Evolutionary conservation across 2,888 invertebrate species (phyloP), one percentile per base, ranked within the genome.

Genomic region (Halocaridina rubra): DNA sequence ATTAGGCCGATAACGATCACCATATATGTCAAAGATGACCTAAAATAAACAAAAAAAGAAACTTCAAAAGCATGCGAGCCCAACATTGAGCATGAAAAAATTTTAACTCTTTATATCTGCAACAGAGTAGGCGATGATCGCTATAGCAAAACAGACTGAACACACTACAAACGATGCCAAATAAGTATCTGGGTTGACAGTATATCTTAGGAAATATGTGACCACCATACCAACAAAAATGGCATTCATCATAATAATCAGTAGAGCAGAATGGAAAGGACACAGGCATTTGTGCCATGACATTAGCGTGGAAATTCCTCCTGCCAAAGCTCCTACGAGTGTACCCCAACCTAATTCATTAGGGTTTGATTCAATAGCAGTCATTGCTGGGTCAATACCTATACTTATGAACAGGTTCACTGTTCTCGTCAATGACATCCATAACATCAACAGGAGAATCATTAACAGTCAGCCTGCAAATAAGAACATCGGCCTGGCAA

Each of bases 201-300:
- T n/a, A 87, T 85, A 87, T 59, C 85, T 85, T 53, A 85, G 75
- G 77, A 87, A 85, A 67, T 85, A 81, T 8, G 87, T 85, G 59
- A 78, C 64, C 19, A 81, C 71, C 87, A 87, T 87, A 8, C 81
- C 85, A 3, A 80, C 71, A 53, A 87, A 79, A 61, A 85, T 64
- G n/a, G 75, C 80, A 16, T 59, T 61, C 69, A 82, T 71, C n/a
- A 85, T 27, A 39, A 87, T 87, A 80, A 87, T 76, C 69, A 85
- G 78, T 16, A 87, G 71, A 3, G 87, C 74, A 3, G 85, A 85
- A 71, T 81, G 81, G 77, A 87, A 85, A 10, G 87, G 87, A 4
- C 87, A 71, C 61, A 67, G 53, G 57, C 85, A 82, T 57, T 33
- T 69, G 64, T 87, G 87, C 87, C 87, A 87, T 16, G 69, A 33